A percentile compares a stretch with the other conserved stretches of the same genome.
Evolutionary conservation across 1,140 invertebrate species (phyloP).

Genomic region (Metaphire vulgaris): DNA sequence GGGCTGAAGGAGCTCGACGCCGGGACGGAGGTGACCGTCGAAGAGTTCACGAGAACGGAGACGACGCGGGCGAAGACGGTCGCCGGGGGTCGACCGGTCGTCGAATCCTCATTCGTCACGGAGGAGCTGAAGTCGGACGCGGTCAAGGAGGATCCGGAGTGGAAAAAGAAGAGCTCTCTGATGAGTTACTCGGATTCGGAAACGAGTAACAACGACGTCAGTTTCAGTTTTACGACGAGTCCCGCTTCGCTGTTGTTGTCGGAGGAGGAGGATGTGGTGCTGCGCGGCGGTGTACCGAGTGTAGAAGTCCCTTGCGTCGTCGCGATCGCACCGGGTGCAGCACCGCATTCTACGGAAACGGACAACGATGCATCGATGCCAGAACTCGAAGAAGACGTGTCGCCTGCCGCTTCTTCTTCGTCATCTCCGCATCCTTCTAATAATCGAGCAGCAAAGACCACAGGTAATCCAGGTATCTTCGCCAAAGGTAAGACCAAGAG

Average conservation of each 20-base stretch:
- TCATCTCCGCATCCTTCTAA: too few species aligned
- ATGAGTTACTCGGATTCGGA: background rate
- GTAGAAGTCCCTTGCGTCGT: background rate
- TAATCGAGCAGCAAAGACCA: too few species aligned
- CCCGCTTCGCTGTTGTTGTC: too few species aligned
- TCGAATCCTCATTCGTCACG: background rate
- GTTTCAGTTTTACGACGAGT: background rate
- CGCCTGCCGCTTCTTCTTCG: too few species aligned
- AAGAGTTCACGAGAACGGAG: conserved; percentile 13
- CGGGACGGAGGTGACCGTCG: conserved; percentile 4
- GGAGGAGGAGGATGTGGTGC: background rate
- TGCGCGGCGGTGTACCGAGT: background rate
- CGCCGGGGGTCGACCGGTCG: background rate
- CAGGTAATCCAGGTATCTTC: too few species aligned
- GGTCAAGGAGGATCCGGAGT: conserved; percentile 12
- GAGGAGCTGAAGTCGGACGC: conserved; percentile 14
- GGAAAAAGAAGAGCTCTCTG: background rate
- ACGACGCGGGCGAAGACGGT: background rate
- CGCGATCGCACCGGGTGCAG: background rate
- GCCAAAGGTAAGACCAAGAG: background rate
- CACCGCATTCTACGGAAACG: background rate
- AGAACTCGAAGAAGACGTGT: background rate
- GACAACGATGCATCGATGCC: background rate
- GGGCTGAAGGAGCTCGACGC: conserved; percentile 11
- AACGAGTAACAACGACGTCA: background rate